Evolutionary conservation across 1,140 invertebrate species (phyloP).

Genomic region (Colletes latitarsis): DNA sequence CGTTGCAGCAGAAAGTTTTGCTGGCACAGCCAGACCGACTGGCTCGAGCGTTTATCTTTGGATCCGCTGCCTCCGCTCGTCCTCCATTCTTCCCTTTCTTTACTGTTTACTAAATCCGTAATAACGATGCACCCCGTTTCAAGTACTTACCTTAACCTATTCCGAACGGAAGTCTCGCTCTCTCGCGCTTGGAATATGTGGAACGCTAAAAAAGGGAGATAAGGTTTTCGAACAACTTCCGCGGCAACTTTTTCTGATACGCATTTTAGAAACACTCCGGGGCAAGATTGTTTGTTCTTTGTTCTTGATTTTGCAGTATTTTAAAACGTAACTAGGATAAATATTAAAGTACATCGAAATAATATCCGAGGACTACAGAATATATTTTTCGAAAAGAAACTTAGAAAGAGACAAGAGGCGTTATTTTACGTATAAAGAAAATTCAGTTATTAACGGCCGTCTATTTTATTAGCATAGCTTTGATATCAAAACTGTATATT

Average conservation of each 20-base stretch:
- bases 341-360: too few relatives aligned
- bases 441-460: too few relatives aligned
- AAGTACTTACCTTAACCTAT: conserved; percentile 43
- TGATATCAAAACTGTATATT: too few relatives aligned
- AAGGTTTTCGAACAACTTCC: conserved; percentile 29
- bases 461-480: too few relatives aligned
- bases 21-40: conserved; percentile 50
- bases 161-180: conserved; percentile 27
- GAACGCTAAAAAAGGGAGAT: conserved; percentile 1
- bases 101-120: conserved; percentile 61
- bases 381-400: too few relatives aligned
- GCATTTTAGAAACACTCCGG: conserved; percentile 46
- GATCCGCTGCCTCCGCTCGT: conserved; percentile 25
- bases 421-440: too few relatives aligned
- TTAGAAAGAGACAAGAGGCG: too few relatives aligned
- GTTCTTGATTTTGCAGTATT: too few relatives aligned
- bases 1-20: conserved; percentile 62
- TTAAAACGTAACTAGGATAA: too few relatives aligned
- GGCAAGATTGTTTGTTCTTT: too few relatives aligned
- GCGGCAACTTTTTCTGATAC: conserved; percentile 36
- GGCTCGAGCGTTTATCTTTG: conserved; percentile 58
- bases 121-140: conserved; percentile 57
- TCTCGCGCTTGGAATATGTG: not conserved
- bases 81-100: conserved; percentile 17
- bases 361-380: too few relatives aligned